phyloP scores from a whole-genome alignment of 2,888 invertebrate genomes.

The Dicranocentrus wangi region DNA sequence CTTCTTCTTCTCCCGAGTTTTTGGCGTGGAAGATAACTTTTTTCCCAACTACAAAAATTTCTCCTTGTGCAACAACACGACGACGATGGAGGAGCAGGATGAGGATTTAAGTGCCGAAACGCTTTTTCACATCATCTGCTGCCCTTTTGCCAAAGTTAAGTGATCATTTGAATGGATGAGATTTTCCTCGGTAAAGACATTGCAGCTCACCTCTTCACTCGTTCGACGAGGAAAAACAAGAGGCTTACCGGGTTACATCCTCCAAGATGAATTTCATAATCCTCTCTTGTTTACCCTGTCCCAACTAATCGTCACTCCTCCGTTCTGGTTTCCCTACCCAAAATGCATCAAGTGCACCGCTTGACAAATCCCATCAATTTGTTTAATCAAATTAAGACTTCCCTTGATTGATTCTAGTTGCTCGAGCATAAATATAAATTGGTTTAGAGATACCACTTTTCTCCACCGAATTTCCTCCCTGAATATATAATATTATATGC shows the following conservation, averaged over 20 bases:
- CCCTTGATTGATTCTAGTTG: slow-evolving; percentile 58
- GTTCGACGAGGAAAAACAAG: slow-evolving; percentile 14
- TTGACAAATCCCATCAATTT: slow-evolving; percentile 62
- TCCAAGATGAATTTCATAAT: slow-evolving; percentile 63
- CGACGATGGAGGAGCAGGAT: not conserved
- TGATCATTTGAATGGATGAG: slow-evolving; percentile 64
- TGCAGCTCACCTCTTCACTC: not conserved
- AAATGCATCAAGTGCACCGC: slow-evolving; percentile 34
- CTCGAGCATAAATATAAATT: slow-evolving; percentile 31
- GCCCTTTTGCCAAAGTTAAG: slow-evolving; percentile 64
- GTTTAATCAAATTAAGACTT: slow-evolving; percentile 57
- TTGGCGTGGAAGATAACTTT: slow-evolving; percentile 58
- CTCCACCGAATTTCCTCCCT: too few species aligned
- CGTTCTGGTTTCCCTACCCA: not conserved
- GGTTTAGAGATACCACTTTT: not conserved
- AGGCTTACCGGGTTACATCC: slow-evolving; percentile 54
- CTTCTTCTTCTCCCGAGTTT: not conserved
- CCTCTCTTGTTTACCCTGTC: slow-evolving; percentile 53
- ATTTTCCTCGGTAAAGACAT: slow-evolving; percentile 40
- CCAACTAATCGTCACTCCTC: slow-evolving; percentile 45
- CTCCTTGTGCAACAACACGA: too few species aligned
- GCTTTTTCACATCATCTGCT: slow-evolving; percentile 55
- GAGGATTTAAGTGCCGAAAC: slow-evolving; percentile 34
- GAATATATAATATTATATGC: too few species aligned
- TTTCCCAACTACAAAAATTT: slow-evolving; percentile 46